Evolutionary conservation across 2,797 vertebrate species (phyloP).

Genomic region (Perodicticus potto): DNA sequence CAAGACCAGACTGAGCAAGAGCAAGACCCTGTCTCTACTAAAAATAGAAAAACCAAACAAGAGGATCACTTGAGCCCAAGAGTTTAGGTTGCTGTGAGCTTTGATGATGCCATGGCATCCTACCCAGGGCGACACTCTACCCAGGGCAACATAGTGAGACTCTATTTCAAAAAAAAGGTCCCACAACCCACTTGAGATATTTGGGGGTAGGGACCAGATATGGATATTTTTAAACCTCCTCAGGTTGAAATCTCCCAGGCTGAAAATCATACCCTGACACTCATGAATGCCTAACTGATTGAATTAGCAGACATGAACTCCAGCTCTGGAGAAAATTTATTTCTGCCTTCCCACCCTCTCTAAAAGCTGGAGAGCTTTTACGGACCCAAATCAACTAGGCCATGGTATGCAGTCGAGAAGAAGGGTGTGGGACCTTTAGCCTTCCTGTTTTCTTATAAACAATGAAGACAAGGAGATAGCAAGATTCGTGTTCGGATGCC

Average conservation of each 20-base stretch:
- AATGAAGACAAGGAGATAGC: constrained; percentile 55
- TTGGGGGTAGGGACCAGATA: too few relatives aligned
- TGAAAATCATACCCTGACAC: background rate
- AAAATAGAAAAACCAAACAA: too few relatives aligned
- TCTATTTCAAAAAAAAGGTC: too few relatives aligned
- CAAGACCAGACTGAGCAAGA: too few relatives aligned
- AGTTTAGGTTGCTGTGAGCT: too few relatives aligned
- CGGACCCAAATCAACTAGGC: background rate
- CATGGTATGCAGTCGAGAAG: background rate
- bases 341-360: background rate
- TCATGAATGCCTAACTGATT: background rate
- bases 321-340: background rate
- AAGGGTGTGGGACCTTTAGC: background rate
- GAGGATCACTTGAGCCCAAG: too few relatives aligned
- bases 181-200: background rate
- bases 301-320: background rate
- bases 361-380: background rate
- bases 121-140: too few relatives aligned
- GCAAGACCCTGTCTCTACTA: too few relatives aligned
- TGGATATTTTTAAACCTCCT: background rate
- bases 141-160: too few relatives aligned
- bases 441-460: constrained; percentile 75
- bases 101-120: too few relatives aligned
- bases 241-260: background rate
- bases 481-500: constrained; percentile 71